phyloP scores from a whole-genome alignment of 2,888 invertebrate genomes.

The Pollenia labialis region DNA sequence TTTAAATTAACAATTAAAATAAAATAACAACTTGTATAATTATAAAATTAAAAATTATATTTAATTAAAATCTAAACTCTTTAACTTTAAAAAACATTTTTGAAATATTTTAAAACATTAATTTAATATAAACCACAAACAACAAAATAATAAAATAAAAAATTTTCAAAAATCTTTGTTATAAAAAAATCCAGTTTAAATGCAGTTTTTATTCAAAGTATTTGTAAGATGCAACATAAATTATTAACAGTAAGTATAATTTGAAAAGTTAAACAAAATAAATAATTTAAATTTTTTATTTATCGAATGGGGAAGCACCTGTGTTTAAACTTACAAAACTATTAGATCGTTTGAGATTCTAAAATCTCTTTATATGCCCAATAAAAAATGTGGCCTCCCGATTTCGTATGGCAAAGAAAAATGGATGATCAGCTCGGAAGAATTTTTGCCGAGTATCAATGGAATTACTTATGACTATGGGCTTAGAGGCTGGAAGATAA shows the following conservation, averaged over 20 bases:
- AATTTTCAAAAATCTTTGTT: conserved; percentile 71
- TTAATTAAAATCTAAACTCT: conserved; percentile 52
- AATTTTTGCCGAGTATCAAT: conserved; percentile 79
- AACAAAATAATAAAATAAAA: conserved; percentile 32
- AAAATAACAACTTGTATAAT: conserved; percentile 51
- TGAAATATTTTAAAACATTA: conserved; percentile 64
- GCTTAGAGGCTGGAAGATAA: conserved; percentile 77
- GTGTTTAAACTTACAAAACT: conserved; percentile 28
- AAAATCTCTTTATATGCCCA: conserved; percentile 80
- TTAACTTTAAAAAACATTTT: conserved; percentile 63
- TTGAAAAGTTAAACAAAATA: conserved; percentile 1
- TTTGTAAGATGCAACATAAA: conserved; percentile 2
- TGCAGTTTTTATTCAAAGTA: conserved; percentile 54
- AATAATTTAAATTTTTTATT: conserved; percentile 27
- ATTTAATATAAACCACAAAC: conserved; percentile 41
- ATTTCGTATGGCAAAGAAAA: conserved; percentile 81
- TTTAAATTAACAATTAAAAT: conserved; percentile 45
- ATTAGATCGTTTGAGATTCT: conserved; percentile 55
- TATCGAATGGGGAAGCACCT: conserved; percentile 26
- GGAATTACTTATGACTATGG: conserved; percentile 81
- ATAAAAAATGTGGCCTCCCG: conserved; percentile 79
- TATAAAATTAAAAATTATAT: conserved; percentile 39
- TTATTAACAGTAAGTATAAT: conserved; percentile 42
- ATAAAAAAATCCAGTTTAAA: conserved; percentile 62
- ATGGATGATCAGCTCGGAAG: conserved; percentile 82